Evolutionary conservation across 2,888 invertebrate genomes (phyloP).

Genomic region (Eledone cirrhosa): DNA sequence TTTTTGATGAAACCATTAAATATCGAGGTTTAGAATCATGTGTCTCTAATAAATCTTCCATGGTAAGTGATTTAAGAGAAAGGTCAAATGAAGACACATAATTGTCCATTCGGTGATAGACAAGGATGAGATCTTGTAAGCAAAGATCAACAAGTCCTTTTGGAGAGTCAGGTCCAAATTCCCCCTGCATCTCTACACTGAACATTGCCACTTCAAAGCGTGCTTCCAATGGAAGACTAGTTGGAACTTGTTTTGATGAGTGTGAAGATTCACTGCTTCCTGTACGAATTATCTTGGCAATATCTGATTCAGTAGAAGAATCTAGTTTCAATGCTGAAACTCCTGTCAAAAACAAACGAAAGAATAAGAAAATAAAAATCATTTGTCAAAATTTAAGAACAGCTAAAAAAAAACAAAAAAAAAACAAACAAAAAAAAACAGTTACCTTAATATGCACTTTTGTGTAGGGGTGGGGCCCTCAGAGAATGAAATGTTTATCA

Average conservation of each 20-base stretch:
- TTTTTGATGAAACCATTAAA: conserved; percentile 73
- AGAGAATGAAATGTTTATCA: no score
- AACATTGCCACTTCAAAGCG: conserved; percentile 61
- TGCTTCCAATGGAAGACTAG: conserved; percentile 35
- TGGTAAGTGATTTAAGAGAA: conserved; percentile 83
- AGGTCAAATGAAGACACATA: conserved; percentile 78
- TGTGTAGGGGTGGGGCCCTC: no score
- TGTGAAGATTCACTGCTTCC: conserved; percentile 18
- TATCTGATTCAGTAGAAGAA: conserved; percentile 19
- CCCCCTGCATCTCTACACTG: conserved; percentile 61
- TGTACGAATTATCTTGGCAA: background rate
- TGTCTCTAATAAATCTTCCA: conserved; percentile 88
- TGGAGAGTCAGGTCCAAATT: conserved; percentile 63
- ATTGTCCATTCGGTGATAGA: conserved; percentile 76
- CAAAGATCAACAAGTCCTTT: conserved; percentile 79
- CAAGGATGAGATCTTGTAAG: conserved; percentile 83
- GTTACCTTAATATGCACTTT: no score
- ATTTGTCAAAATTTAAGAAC: background rate
- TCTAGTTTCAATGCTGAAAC: conserved; percentile 13
- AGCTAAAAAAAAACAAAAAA: no score
- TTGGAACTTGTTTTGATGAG: background rate
- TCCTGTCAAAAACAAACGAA: background rate
- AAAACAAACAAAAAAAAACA: no score
- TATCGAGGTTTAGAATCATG: conserved; percentile 82
- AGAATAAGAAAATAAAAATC: background rate